Evolutionary conservation across 2,888 invertebrate genomes (phyloP), one percentile per base, ranked within the genome.

Genomic region (Clepsis dumicolana): DNA sequence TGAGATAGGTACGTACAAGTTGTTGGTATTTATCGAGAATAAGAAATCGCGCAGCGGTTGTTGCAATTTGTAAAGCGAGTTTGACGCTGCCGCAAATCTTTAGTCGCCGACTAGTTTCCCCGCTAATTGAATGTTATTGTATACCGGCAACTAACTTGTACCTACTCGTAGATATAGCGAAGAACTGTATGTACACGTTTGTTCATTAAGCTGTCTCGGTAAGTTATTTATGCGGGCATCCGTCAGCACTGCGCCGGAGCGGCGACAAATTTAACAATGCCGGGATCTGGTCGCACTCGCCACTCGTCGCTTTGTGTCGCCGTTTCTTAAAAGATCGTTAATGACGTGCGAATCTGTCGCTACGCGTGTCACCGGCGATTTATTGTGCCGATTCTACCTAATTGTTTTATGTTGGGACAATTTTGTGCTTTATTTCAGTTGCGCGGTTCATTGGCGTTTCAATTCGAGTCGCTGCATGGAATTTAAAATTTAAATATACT

Each of bases 181-280:
- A 64, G 41, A 41, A 61, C 68, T 65, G 63, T 60, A 27, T 8
- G 29, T 38, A 54, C 60, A 29, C 44, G 56, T 54, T 54, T 61
- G 65, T 67, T 71, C 78, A 80, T 84, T 84, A 78, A 80, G 80
- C 75, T 72, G 73, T 82, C 81, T 76, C 71, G 70, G 77, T 74
- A 81, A 80, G 88, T 87, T 91, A 93, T 92, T 92, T 91, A 89
- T 81, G 85, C 77, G 74, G 72, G 71, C 82, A 87, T 93, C 90
- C 77, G 80, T 92, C 91, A 91, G 74, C 87, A 80, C 76, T 68
- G 66, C 80, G 85, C 80, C 82, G 75, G 77, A 77, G 74, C 73
- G 77, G 83, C 79, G 90, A 93, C 93, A 91, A 93, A 91, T 92
- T 91, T 90, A 92, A 91, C 92, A 91, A 90, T 88, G 88, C 86